Evolutionary conservation across 2,113 vertebrate species (phyloP).

Genomic region (Dromiciops gliroides): DNA sequence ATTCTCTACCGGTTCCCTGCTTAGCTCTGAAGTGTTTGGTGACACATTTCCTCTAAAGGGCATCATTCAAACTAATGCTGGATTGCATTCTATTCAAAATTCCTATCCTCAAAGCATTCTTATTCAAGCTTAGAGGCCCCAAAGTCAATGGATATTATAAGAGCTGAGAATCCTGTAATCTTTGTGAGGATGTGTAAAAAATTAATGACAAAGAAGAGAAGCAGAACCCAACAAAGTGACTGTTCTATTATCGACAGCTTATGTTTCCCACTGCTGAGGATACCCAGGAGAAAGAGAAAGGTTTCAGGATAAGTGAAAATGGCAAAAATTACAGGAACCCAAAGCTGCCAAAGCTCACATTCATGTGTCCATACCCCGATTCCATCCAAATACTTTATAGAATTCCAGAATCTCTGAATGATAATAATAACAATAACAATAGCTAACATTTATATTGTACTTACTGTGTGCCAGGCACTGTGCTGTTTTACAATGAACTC

Average conservation of each 20-base stretch:
- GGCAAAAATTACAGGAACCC: not conserved
- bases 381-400: not conserved
- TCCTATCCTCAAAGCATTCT: constrained; percentile 40
- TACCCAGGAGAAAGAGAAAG: not conserved
- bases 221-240: not conserved
- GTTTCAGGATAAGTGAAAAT: not conserved
- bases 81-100: constrained; percentile 48
- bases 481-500: too few species aligned
- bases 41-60: constrained; percentile 28
- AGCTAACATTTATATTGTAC: not conserved
- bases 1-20: not conserved
- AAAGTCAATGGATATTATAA: constrained; percentile 40
- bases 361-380: not conserved
- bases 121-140: constrained; percentile 20
- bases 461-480: not conserved
- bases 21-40: constrained; percentile 6
- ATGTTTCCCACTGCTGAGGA: not conserved
- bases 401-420: not conserved
- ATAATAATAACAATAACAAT: not conserved
- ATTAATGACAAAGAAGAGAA: not conserved
- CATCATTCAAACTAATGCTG: constrained; percentile 30
- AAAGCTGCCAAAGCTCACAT: not conserved
- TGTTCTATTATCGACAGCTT: not conserved
- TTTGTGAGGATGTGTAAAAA: constrained; percentile 3
- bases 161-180: constrained; percentile 7